Evolutionary conservation across 2,113 vertebrate species (phyloP), one percentile per base, ranked within the genome.

Genomic region (Hippocampus zosterae): DNA sequence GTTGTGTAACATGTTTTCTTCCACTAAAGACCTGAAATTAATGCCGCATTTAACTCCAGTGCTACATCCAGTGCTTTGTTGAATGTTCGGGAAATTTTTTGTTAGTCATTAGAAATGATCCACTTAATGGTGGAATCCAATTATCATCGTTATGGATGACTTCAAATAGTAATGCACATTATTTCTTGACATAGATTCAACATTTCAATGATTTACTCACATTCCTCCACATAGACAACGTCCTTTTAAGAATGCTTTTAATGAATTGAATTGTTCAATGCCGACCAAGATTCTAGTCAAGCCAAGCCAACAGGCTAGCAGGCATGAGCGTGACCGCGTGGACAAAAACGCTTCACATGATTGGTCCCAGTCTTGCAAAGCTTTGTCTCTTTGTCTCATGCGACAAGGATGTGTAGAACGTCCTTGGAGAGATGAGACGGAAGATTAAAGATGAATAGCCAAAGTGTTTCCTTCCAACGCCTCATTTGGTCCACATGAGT

Each of bases 401-500:
- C 70, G 65, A 82, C 69, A 81, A 80, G 73, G 86, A 85, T 80
- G 79, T 85, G 80, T 65, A 75, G 78, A 81, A 86, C 65, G 85
- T 81, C 83, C 81, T 57, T 70, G 72, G 66, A 71, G 76, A 88
- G 87, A 88, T 88, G 76, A 92, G 91, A 80, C 61, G 44, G 57
- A 18, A 76, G 83, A 53, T 88, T 81, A 77, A 80, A 85, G 68
- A 78, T 88, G 88, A 90, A 89, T 89, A 76, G 85, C 75, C 71
- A 69, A 76, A 77, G 78, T 86, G 83, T 88, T 86, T 89, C 56
- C 56, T 59, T 59, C 84, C 77, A 76, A 87, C 83, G 81, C 79
- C 88, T 87, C 86, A 85, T 88, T 92, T 87, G 87, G 87, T 86
- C 86, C 69, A 83, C 82, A 83, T 79, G 89, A 86, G 84, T 89